Base-by-base conservation (phyloP, 2,113 vertebrate species). In the Neolamprologus sp. region DNA sequence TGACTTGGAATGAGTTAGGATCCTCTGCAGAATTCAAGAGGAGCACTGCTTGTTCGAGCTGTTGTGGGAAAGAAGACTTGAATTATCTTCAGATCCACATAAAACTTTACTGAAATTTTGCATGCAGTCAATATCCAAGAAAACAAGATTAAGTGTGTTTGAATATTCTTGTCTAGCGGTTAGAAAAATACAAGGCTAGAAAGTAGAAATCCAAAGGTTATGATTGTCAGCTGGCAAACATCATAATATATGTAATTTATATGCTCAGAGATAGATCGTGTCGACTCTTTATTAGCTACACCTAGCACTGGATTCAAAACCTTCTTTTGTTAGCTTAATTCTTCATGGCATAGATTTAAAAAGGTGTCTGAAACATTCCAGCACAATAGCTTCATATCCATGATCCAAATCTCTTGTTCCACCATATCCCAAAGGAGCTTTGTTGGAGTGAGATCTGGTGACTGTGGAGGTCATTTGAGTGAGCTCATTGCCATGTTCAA, bases 1-100 rank as follows among this genome's bases (percentile, higher is more conserved):
- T 90, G 88, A 85, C 84, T 88, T 30, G 83, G 79, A 83, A 86
- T 91, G 87, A 91, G 85, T 88, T 35, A 85, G 85, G 84, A 85
- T 84, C 54, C 87, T 82, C 63, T 63, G 81, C 79, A 85, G 81
- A 47, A 75, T 90, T 60, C 75, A 40, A 75, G 13, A 23, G 79
- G 23, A 86, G 35, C 21, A 14, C 26, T 45, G 47, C 55, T 54
- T 26, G 3, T 14, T 65, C 4, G 13, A 40, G 35, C 35, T 87
- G 79, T 57, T 85, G 68, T 45, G 58, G 71, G 33, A 45, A 89
- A 86, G 71, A 49, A 45, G 68, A 51, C 17, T 14, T 78, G 26
- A 30, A 78, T 78, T 30, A 8, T 78, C 42, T 78, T 78, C 16
- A 49, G 26, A n/a, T 4, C 16, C 16, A 49, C 10, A 51, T 78